A percentile compares a stretch with the other conserved stretches of the same genome.
phyloP scores from a whole-genome alignment of 2,888 invertebrate species.

The Catocala fraxini region DNA sequence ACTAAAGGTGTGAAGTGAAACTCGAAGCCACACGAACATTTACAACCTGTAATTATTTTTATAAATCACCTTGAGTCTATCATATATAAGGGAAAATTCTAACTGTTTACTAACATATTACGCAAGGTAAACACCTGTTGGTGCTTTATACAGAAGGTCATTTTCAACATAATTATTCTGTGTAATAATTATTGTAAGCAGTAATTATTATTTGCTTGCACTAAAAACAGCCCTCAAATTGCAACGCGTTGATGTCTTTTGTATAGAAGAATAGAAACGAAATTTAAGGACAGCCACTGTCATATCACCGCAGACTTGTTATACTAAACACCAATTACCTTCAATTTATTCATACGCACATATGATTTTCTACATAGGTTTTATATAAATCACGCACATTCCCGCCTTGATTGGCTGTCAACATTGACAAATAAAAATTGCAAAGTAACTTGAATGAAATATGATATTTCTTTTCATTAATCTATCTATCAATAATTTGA shows the following conservation, averaged over 20 bases:
- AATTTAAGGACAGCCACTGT: background rate
- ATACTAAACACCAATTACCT: conserved; percentile 28
- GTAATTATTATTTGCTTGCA: too few species aligned
- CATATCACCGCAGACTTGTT: conserved; percentile 5
- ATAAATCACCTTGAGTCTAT: conserved; percentile 42
- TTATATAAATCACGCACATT: conserved; percentile 66
- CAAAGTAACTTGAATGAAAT: conserved; percentile 66
- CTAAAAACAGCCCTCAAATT: background rate
- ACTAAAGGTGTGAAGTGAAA: conserved; percentile 68
- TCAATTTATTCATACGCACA: conserved; percentile 38
- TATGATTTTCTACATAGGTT: conserved; percentile 48
- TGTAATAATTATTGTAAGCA: conserved; percentile 2
- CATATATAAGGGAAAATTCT: conserved; percentile 42
- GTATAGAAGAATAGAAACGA: conserved; percentile 16
- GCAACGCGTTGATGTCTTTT: conserved; percentile 49
- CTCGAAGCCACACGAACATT: conserved; percentile 51
- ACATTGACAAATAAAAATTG: conserved; percentile 72
- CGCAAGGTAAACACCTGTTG: conserved; percentile 53
- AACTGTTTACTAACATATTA: conserved; percentile 47
- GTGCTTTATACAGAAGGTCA: conserved; percentile 42
- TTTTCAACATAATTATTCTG: conserved; percentile 10
- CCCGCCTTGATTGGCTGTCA: conserved; percentile 73
- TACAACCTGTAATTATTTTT: conserved; percentile 55
- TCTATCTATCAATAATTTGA: conserved; percentile 63
- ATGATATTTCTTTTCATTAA: conserved; percentile 66